Evolutionary conservation across 2,113 vertebrate species (phyloP).

Genomic region (Falco punctatus): DNA sequence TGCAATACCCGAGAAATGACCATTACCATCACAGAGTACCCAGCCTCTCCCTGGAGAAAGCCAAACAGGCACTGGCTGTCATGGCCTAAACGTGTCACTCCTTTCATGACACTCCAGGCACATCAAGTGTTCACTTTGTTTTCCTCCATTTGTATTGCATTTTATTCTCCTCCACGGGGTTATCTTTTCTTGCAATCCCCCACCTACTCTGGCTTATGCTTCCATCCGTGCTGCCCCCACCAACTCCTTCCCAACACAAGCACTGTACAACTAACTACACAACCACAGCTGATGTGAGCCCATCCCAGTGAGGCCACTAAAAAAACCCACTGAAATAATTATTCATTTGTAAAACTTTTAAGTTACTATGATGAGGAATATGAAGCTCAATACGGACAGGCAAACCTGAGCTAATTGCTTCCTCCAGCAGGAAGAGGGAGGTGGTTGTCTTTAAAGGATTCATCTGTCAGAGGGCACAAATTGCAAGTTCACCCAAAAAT

Average conservation of each 20-base stretch:
- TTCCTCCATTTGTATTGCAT: background rate
- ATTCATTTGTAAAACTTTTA: background rate
- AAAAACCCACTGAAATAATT: background rate
- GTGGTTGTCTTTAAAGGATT: background rate
- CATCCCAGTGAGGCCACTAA: background rate
- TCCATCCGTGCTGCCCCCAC: accelerated
- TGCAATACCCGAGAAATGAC: accelerated
- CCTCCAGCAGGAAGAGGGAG: background rate
- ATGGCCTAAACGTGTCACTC: background rate
- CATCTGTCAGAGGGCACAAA: background rate
- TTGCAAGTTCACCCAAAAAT: background rate
- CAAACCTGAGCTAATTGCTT: background rate
- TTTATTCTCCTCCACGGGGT: background rate
- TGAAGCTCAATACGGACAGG: background rate
- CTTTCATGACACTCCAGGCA: background rate
- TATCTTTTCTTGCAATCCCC: background rate
- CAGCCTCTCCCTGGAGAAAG: background rate
- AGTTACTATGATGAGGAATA: background rate
- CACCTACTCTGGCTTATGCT: background rate
- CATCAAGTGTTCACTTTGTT: accelerated
- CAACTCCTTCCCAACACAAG: background rate
- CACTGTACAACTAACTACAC: background rate
- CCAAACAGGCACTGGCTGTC: accelerated
- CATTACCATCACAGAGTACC: background rate
- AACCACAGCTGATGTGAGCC: background rate